These are phyloP conservation scores for Anthophora plumipes DNA, from an alignment of 2,888 invertebrate genomes.

Conservation along the genomic window DNA sequence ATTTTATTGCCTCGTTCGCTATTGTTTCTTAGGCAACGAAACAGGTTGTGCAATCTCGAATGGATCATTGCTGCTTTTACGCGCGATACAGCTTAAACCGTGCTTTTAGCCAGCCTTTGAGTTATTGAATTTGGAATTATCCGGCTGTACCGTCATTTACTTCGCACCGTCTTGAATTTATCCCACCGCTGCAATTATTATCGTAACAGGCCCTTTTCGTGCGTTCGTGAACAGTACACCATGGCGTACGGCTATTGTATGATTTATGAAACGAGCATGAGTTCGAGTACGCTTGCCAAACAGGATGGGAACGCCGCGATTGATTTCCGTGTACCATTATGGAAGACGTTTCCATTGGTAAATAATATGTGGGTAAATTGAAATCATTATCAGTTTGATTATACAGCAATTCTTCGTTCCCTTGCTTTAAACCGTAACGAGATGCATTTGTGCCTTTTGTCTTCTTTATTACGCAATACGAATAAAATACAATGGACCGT, in stretches of 20 bases:
- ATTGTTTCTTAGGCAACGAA: constrained; percentile 57
- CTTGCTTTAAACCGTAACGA: not conserved
- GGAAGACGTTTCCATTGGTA: constrained; percentile 2
- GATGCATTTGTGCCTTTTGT: not conserved
- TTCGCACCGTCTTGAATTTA: not conserved
- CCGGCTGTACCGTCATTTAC: not conserved
- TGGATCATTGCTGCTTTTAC: constrained; percentile 46
- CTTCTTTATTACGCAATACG: no score
- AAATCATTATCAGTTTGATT: constrained; percentile 28
- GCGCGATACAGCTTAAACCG: constrained; percentile 51
- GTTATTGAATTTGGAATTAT: constrained; percentile 61
- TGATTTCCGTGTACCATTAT: constrained; percentile 34
- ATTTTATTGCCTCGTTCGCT: constrained; percentile 48
- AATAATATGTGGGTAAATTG: constrained; percentile 30
- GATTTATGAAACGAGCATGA: constrained; percentile 36
- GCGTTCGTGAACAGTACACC: not conserved
- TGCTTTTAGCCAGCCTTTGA: constrained; percentile 30
- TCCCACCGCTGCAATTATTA: constrained; percentile 24
- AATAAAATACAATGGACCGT: no score
- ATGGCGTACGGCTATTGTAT: constrained; percentile 7
- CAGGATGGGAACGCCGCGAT: constrained; percentile 32
- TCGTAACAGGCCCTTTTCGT: constrained; percentile 2
- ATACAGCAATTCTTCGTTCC: not conserved
- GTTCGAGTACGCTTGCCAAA: not conserved
- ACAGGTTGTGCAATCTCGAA: constrained; percentile 52